Conservation (phyloP, 2,888 invertebrate genomes). For the Patella ulyssiponensis region DNA sequence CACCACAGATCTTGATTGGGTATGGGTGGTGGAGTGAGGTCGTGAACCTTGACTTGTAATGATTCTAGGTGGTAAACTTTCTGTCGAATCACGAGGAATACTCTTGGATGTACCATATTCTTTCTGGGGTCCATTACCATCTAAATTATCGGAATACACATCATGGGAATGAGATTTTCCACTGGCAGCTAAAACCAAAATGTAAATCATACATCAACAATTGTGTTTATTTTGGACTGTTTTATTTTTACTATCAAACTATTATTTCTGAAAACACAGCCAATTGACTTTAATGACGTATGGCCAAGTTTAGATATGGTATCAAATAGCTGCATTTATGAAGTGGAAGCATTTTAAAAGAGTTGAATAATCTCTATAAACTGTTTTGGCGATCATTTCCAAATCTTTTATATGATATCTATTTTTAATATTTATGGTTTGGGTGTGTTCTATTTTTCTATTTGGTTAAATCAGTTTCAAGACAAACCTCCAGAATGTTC, state of each 20-base stretch:
- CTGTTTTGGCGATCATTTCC: too few species aligned
- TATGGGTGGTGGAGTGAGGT: conserved; percentile 38
- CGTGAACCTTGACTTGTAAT: conserved; percentile 55
- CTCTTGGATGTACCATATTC: conserved; percentile 49
- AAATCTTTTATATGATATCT: too few species aligned
- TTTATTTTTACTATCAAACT: neutral
- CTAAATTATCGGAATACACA: conserved; percentile 46
- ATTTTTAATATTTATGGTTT: too few species aligned
- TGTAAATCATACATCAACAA: neutral
- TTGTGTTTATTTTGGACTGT: neutral
- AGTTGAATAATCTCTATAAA: too few species aligned
- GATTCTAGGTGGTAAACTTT: conserved; percentile 46
- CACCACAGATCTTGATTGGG: conserved; percentile 18
- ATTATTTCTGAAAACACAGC: neutral
- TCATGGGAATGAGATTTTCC: conserved; percentile 20
- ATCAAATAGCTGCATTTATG: too few species aligned
- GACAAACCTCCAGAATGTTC: conserved; percentile 9
- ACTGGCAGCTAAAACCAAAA: neutral
- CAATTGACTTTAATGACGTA: too few species aligned
- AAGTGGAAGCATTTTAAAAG: too few species aligned
- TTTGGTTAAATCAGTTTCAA: neutral
- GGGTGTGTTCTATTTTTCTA: too few species aligned
- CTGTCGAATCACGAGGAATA: conserved; percentile 52
- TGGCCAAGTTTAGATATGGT: too few species aligned
- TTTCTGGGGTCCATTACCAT: conserved; percentile 48